A percentile compares a stretch with the other conserved stretches of the same genome.
Conservation (phyloP, 2,888 invertebrate genomes). For the Aphidoletes aphidimyza region DNA sequence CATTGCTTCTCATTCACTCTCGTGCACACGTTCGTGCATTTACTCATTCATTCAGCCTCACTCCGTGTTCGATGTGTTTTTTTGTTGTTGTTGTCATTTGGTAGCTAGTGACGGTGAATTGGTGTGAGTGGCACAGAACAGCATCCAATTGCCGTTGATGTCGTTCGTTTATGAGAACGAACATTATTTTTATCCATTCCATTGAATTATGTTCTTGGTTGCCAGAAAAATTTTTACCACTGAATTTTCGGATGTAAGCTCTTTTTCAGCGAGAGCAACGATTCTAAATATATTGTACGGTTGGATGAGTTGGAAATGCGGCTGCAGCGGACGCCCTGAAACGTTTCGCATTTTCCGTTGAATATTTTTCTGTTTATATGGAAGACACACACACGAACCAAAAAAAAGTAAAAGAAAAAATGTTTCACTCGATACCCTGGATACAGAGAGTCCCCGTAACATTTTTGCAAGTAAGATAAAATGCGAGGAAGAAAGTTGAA, state of each 20-base stretch:
- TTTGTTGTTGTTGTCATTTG: constrained; percentile 14
- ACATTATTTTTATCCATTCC: constrained; percentile 52
- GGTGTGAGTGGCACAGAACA: not conserved
- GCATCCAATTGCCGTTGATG: constrained; percentile 52
- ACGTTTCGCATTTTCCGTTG: not conserved
- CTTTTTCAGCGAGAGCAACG: constrained; percentile 41
- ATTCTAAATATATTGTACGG: constrained; percentile 48
- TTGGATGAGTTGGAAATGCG: constrained; percentile 31
- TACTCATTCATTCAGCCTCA: not conserved
- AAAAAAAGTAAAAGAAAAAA: no score
- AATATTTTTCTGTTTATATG: not conserved
- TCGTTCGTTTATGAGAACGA: constrained; percentile 50
- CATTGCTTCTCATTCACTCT: not conserved
- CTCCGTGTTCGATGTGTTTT: not conserved
- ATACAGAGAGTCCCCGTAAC: no score
- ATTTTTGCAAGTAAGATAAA: no score
- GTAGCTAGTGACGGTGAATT: not conserved
- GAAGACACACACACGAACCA: no score
- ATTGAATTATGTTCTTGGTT: constrained; percentile 52
- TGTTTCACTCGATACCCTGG: no score
- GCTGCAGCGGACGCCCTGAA: constrained; percentile 5
- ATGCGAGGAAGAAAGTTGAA: not conserved
- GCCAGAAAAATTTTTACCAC: constrained; percentile 44
- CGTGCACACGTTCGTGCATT: not conserved
- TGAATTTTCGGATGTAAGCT: constrained; percentile 25